Evolutionary conservation across 2,888 invertebrate genomes (phyloP).

Genomic region (Drosophila niveifrons): DNA sequence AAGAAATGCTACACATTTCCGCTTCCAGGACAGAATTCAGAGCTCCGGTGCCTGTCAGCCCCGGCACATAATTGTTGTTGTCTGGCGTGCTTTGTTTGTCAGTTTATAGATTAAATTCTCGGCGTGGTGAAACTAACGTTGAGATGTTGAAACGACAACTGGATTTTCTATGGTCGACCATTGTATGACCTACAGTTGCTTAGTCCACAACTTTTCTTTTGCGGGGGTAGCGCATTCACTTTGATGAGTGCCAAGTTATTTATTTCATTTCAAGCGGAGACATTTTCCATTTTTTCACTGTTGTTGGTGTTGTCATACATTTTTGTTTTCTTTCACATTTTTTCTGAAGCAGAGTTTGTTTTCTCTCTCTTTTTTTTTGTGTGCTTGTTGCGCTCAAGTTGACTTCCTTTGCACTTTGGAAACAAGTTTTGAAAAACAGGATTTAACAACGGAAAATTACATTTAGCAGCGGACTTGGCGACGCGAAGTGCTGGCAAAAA

Average conservation of each 20-base stretch:
- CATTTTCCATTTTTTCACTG: slow-evolving; percentile 31
- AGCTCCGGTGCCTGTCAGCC: slow-evolving; percentile 18
- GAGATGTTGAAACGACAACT: slow-evolving; percentile 12
- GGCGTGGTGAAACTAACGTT: slow-evolving; percentile 26
- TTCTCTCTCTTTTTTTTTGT: slow-evolving; percentile 22
- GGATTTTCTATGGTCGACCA: slow-evolving; percentile 23
- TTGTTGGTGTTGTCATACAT: slow-evolving; percentile 12
- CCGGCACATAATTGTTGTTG: slow-evolving; percentile 37
- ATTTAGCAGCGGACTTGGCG: slow-evolving; percentile 71
- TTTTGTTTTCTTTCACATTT: slow-evolving; percentile 13
- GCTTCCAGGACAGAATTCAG: slow-evolving; percentile 33
- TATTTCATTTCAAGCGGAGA: slow-evolving; percentile 47
- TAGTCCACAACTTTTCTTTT: slow-evolving; percentile 4
- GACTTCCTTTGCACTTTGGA: slow-evolving; percentile 80
- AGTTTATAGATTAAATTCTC: slow-evolving; percentile 56
- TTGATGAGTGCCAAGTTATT: slow-evolving; percentile 47
- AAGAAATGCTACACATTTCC: slow-evolving; percentile 54
- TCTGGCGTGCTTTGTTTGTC: slow-evolving; percentile 43
- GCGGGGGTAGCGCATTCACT: slow-evolving; percentile 21
- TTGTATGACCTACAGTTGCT: slow-evolving; percentile 41
- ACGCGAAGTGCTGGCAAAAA: slow-evolving; percentile 5
- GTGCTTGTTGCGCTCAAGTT: slow-evolving; percentile 74
- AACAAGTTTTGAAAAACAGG: slow-evolving; percentile 79
- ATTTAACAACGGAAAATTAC: slow-evolving; percentile 82
- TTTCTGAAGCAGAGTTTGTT: slow-evolving; percentile 15